Conservation (phyloP, 1,140 invertebrate species). For the Diachasmimorpha longicaudata region DNA sequence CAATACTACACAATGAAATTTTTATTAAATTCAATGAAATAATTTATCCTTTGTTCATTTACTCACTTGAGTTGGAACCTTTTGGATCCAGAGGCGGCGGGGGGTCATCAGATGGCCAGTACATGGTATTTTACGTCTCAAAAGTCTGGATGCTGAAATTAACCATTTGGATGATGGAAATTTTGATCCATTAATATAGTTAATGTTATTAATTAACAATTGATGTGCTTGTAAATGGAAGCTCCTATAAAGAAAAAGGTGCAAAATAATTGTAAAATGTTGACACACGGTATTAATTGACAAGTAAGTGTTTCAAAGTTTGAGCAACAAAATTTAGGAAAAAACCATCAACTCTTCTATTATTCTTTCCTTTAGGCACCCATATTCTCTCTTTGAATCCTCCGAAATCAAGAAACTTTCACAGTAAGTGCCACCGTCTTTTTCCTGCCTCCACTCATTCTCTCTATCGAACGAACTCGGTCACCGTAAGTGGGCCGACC, state of each 20-base stretch:
- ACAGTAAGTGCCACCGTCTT: not conserved
- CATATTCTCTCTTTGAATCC: not conserved
- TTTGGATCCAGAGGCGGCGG: slow-evolving; percentile 75
- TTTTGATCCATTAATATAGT: too few species aligned
- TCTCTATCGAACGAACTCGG: slow-evolving; percentile 30
- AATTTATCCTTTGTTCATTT: not conserved
- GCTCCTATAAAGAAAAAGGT: too few species aligned
- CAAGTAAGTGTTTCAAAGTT: too few species aligned
- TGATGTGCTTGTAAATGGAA: too few species aligned
- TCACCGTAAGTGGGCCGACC: slow-evolving; percentile 18
- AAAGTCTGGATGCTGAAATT: slow-evolving; percentile 69
- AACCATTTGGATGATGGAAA: too few species aligned
- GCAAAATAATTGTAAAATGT: too few species aligned
- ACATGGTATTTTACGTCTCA: slow-evolving; percentile 76
- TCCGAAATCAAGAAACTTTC: not conserved
- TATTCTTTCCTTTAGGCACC: not conserved
- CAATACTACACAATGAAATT: too few species aligned
- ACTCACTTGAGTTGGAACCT: slow-evolving; percentile 72
- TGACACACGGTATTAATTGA: too few species aligned
- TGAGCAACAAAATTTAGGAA: not conserved
- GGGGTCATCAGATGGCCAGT: slow-evolving; percentile 78
- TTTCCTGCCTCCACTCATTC: slow-evolving; percentile 22
- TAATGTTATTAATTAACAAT: too few species aligned
- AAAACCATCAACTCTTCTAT: not conserved
- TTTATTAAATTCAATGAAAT: too few species aligned